Base-by-base conservation (phyloP, 2,888 invertebrate species). In the Noctua comes region DNA sequence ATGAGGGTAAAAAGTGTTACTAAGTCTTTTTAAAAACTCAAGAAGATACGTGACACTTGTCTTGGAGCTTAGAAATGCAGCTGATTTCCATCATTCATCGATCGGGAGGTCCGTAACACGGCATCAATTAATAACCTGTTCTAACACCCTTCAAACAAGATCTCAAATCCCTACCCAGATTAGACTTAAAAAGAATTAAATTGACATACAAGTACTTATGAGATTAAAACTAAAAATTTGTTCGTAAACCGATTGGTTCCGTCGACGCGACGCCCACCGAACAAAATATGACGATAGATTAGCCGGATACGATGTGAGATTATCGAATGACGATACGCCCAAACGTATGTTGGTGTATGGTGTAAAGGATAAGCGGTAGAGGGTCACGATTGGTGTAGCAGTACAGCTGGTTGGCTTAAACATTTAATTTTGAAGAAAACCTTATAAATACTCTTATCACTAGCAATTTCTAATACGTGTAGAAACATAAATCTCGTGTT, bases 281-380 rank as follows among this genome's bases (percentile, higher is more conserved):
- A 91, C 90, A 86, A 89, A 92, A 89, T 88, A 93, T 94, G 94
- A 94, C 94, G 91, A 93, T 92, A 93, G 93, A 94, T 94, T 93
- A 94, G 91, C 94, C 95, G 95, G 95, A 95, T 95, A 93, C 88
- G 90, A 91, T 87, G 88, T 85, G 84, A 93, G 93, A 95, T 95
- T 93, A 93, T 91, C 92, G 89, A 90, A 92, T 90, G 88, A 89
- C 88, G 92, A 91, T 93, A 94, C 94, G 93, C 93, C 92, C 92
- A 92, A 91, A 91, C 92, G 89, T 94, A 93, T 88, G 89, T 89
- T 88, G n/a, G 40, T 5, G 76, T 62, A 7, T 86, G 89, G 87
- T 65, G 40, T 13, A 87, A 89, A 74, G 18, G 2, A 77, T 13
- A 6, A 70, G 69, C 36, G 48, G 13, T 11, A 16, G 1, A 51